Percentiles rank a stretch among this genome's conserved stretches.
phyloP scores from a whole-genome alignment of 2,797 vertebrate species.

The Novumbra hubbsi region DNA sequence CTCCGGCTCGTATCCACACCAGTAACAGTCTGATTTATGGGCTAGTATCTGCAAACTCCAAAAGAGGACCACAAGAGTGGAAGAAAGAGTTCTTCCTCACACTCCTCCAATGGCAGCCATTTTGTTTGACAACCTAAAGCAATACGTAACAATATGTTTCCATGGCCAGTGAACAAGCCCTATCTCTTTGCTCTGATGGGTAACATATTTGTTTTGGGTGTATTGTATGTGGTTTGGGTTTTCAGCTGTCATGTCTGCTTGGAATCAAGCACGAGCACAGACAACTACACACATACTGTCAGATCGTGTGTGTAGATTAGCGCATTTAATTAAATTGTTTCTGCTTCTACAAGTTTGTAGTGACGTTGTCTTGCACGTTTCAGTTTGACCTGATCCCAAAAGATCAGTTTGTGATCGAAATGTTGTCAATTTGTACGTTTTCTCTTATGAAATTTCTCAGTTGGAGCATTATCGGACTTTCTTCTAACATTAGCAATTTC shows the following conservation, averaged over 20 bases:
- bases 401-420: no score
- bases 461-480: no score
- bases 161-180: conserved; percentile 35
- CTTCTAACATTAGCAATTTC: conserved; percentile 53
- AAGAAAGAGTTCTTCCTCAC: conserved; percentile 22
- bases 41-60: conserved; percentile 59
- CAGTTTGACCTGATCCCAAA: no score
- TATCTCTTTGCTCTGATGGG: conserved; percentile 23
- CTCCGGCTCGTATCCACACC: conserved; percentile 66
- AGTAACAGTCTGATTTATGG: conserved; percentile 73
- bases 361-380: conserved; percentile 29
- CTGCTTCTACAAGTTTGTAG: conserved; percentile 5
- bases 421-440: no score
- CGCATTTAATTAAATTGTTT: conserved; percentile 49
- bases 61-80: conserved; percentile 57
- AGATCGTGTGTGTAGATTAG: no score
- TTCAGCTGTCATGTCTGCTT: conserved; percentile 43
- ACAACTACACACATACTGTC: conserved; percentile 37
- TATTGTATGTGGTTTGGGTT: conserved; percentile 38
- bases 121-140: conserved; percentile 40
- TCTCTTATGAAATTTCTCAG: no score
- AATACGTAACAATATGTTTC: conserved; percentile 39
- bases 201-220: conserved; percentile 32
- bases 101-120: conserved; percentile 39
- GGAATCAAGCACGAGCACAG: conserved; percentile 28